Evolutionary conservation across 2,888 invertebrate genomes (phyloP), one percentile per base, ranked within the genome.

Genomic region (Acholoe squamosa): DNA sequence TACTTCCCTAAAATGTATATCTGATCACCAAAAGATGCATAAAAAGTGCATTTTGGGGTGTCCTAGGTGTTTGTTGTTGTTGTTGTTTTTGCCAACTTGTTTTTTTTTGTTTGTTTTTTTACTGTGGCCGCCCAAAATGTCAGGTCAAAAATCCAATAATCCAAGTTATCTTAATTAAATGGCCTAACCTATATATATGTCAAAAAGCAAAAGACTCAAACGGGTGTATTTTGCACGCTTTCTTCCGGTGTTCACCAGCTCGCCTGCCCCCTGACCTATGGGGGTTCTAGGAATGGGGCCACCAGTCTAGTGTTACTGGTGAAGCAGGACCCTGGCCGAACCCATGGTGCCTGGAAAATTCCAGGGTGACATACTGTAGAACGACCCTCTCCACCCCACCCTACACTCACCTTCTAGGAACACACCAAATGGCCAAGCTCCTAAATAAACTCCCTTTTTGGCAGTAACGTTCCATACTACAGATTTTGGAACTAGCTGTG

Each of bases 341-440:
- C 56, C 86, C 31, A 19, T 19, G 54, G 54, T 86, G 86, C 86
- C 86, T 86, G 86, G 86, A 86, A 86, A 86, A 86, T 86, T 86
- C 86, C 86, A 52, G 86, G 86, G 52, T 86, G 86, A 54, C 86
- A 33, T 54, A 16, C 34, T 33, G 84, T 25, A 14, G 52, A 1
- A 54, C 80, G 19, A 33, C 34, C 76, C 76, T 76, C 76, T 28
- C 61, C 22, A 76, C 31, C 76, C 43, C 25, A 76, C 76, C 31
- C 76, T 31, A 19, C 16, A 16, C n/a, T 22, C 34, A 43, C 76
- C 76, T 43, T 80, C 80, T 80, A 80, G 33, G 80, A 33, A 76
- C 31, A 76, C 31, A 28, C 76, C 31, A 25, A 19, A 25, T 16
- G 5, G 5, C 25, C 76, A 10, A 28, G 28, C 76, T 5, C 76